phyloP scores from a whole-genome alignment of 2,113 vertebrate genomes.

The Pelodiscus sinensis region DNA sequence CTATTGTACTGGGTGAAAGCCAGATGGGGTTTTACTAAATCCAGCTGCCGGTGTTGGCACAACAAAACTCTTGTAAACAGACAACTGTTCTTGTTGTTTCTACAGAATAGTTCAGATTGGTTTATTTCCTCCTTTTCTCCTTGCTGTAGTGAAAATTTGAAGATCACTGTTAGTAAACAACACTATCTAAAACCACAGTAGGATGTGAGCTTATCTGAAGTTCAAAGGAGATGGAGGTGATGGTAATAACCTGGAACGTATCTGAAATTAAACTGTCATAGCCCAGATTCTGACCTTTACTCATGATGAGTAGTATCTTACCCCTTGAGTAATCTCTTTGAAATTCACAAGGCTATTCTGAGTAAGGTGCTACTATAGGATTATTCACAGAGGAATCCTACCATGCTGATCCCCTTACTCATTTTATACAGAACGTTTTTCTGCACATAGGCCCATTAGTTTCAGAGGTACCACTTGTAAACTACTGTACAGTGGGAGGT shows the following conservation, averaged over 20 bases:
- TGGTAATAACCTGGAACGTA: not conserved
- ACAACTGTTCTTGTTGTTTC: constrained; percentile 11
- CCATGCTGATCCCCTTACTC: not conserved
- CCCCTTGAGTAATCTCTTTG: not conserved
- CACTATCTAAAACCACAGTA: not conserved
- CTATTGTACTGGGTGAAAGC: constrained; percentile 7
- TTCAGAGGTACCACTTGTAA: not conserved
- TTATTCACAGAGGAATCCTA: no score
- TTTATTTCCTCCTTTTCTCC: not conserved
- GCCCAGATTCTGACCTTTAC: not conserved
- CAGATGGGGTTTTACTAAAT: constrained; percentile 67
- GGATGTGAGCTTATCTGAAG: not conserved
- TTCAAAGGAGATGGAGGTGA: not conserved
- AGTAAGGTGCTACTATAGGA: not conserved
- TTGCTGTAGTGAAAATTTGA: constrained; percentile 54
- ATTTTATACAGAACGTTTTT: not conserved
- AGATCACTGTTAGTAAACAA: constrained; percentile 65
- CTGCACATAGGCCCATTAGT: not conserved
- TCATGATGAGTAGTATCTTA: not conserved
- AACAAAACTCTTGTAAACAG: constrained; percentile 67
- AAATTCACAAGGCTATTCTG: not conserved
- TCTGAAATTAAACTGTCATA: not conserved
- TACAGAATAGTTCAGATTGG: not conserved
- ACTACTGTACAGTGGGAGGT: not conserved
- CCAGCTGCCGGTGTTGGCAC: constrained; percentile 50